Base-by-base conservation (phyloP, 1,140 invertebrate genomes). In the Temnothorax curvispinosus region DNA sequence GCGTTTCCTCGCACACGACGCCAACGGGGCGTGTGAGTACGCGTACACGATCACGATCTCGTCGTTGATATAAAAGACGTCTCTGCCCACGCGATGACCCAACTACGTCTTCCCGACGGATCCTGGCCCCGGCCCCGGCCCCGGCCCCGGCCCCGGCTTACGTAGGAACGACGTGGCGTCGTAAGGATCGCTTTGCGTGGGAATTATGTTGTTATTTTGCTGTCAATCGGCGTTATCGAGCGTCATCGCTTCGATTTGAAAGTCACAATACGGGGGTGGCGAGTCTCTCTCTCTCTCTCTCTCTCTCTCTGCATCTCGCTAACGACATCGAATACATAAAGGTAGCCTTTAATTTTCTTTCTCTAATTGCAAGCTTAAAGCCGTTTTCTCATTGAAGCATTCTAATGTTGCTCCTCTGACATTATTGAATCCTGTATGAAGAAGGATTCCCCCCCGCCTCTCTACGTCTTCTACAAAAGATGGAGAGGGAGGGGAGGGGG, bases 1-100 rank as follows among this genome's bases (percentile, higher is more conserved):
- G 64, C 44, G 54, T 82, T 86, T 71, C 13, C 13, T 58, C 65
- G 41, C 64, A 15, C 47, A 44, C 60, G 54, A 54, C 21, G 50
- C 27, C 27, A 27, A 27, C 27, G 27, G 27, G 27, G 27, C 38
- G 32, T 56, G 9, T 67, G 54, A 41, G 18, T 60, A 13, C 32
- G 35, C 41, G 47, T 11, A n/a, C 52, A 54, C 52, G 47, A 8
- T 8, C 2, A 54, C 44, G 32, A 8, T 8, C 2, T 41, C 38
- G 44, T 56, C 41, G 58, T 75, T 67, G 67, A 50, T 62, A 47
- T 32, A 56, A 67, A 13, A 64, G 81, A 76, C 47, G 38, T 50
- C 44, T 88, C 89, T 90, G 52, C 90, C 90, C 90, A 91, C 90
- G 90, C 90, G 76, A 88, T 90, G 87, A 88, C 89, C 90, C 56